Conservation (phyloP, 2,888 invertebrate species). For the Chrysolina oricalcia region DNA sequence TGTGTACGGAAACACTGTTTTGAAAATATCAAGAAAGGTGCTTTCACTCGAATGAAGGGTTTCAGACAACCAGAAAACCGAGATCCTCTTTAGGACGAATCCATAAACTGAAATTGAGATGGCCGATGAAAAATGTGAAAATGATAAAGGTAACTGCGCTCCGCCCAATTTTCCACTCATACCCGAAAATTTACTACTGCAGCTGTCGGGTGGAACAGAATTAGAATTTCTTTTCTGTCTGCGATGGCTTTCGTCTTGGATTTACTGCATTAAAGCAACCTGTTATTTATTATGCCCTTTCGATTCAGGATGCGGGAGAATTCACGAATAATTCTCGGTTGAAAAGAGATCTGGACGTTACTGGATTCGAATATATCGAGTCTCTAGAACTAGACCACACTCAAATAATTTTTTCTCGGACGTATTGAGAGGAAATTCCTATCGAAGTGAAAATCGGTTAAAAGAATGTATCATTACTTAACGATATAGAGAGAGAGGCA, state of each 20-base stretch:
- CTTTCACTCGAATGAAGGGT: too few species aligned
- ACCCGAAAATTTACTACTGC: constrained; percentile 49
- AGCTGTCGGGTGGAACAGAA: constrained; percentile 37
- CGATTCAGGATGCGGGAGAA: background rate
- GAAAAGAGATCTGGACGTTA: background rate
- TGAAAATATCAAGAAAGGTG: too few species aligned
- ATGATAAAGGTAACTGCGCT: constrained; percentile 47
- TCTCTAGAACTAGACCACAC: too few species aligned
- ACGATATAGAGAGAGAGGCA: too few species aligned
- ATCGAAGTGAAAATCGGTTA: too few species aligned
- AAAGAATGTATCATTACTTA: too few species aligned
- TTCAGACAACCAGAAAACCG: too few species aligned
- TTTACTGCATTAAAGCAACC: constrained; percentile 40
- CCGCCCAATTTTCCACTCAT: constrained; percentile 50
- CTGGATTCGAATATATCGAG: constrained; percentile 1
- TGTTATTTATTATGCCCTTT: constrained; percentile 39
- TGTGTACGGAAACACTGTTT: too few species aligned
- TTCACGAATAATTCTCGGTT: background rate
- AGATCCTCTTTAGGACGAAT: too few species aligned
- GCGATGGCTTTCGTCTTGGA: constrained; percentile 35
- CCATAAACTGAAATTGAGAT: background rate
- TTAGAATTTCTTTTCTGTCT: constrained; percentile 40
- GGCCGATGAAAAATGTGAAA: constrained; percentile 1
- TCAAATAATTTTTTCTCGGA: too few species aligned
- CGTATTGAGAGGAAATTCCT: too few species aligned